Evolutionary conservation across 2,888 invertebrate species (phyloP), one percentile per base, ranked within the genome.

Genomic region (Ophioninae sp.): DNA sequence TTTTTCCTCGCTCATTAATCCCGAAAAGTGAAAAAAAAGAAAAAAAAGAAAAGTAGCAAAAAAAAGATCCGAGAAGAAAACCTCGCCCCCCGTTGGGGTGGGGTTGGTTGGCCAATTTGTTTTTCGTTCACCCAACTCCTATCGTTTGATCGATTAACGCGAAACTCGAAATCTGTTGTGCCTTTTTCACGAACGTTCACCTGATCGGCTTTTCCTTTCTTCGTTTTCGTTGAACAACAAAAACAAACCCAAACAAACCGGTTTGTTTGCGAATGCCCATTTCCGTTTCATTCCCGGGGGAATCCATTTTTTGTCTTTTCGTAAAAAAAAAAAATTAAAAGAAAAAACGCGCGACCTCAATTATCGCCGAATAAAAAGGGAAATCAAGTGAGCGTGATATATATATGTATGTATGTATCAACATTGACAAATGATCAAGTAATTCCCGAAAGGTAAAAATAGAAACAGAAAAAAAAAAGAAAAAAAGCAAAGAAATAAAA

Each of bases 251-350:
- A 41, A 41, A 41, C 9, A 41, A 41, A 41, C 41, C 37, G 8
- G 6, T 58, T 75, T 44, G 65, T 59, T 58, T 8, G 23, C 75
- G 75, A 75, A 75, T 75, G 75, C 75, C 75, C 30, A 20, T 65
- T 20, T 37, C 56, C 20, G 6, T 65, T 75, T 75, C 13, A 64
- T 74, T 64, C 20, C 41, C 23, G 20, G 37, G n/a, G 9, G 41
- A 39, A 59, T 59, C 37, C 41, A 41, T 72, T 37, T 59, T n/a
- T n/a, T n/a, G 7, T 23, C n/a, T 23, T 17, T 41, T 61, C 8
- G 22, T 20, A 10, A 59, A 22, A 37, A 64, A 3, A 30, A 30
- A 65, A 39, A 39, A 65, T n/a, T 7, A 39, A 65, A 65, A 39
- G n/a, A 39, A 23, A 20, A 64, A 10, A 64, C 37, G n/a, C 13